phyloP scores from a whole-genome alignment of 2,797 vertebrate species.

The Falco naumanni region DNA sequence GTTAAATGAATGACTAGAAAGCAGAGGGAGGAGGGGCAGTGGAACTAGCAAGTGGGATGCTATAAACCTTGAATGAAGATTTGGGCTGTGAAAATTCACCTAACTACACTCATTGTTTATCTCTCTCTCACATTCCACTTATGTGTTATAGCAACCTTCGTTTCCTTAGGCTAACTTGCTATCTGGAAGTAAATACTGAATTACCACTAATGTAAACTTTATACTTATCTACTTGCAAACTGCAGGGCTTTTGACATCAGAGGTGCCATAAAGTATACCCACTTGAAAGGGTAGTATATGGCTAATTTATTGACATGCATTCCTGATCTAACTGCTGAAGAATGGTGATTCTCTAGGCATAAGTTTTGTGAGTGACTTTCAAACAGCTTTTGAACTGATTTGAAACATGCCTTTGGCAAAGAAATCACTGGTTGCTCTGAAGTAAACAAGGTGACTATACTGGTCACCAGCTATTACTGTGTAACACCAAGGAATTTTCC shows the following conservation, averaged over 20 bases:
- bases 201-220: not conserved
- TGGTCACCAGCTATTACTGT: not conserved
- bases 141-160: not conserved
- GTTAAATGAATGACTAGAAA: not conserved
- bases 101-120: not conserved
- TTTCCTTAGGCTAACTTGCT: constrained; percentile 27
- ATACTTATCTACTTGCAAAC: not conserved
- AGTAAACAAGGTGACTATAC: not conserved
- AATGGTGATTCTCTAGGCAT: not conserved
- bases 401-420: not conserved
- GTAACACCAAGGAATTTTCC: not conserved
- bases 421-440: not conserved
- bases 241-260: not conserved
- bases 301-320: not conserved
- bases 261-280: not conserved
- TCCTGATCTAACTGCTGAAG: not conserved
- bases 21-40: not conserved
- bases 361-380: not conserved
- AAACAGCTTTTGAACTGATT: constrained; percentile 3
- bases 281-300: not conserved
- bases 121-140: not conserved
- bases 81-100: not conserved
- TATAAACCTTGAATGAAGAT: not conserved
- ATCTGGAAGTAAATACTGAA: constrained; percentile 8
- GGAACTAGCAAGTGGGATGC: not conserved